phyloP scores from a whole-genome alignment of 1,140 invertebrate species.

The Aphelenchoides fujianensis region DNA sequence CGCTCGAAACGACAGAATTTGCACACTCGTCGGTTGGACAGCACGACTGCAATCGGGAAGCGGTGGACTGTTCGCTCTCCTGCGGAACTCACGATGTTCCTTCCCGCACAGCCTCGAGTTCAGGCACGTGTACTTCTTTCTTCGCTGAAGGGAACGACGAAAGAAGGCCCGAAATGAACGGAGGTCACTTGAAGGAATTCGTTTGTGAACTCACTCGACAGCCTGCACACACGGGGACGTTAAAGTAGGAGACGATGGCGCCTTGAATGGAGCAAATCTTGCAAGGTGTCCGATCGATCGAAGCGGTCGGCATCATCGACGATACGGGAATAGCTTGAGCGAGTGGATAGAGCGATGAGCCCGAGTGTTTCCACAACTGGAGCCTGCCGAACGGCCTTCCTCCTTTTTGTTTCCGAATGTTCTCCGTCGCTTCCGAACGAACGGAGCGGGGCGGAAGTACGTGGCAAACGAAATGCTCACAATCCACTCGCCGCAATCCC shows the following conservation, averaged over 20 bases:
- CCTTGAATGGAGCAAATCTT: neutral
- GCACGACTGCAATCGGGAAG: neutral
- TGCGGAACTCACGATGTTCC: constrained; percentile 2
- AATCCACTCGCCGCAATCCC: too few relatives aligned
- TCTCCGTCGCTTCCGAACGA: too few relatives aligned
- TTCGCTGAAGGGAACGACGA: neutral
- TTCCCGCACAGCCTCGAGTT: neutral
- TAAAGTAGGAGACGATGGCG: neutral
- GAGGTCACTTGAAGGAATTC: neutral
- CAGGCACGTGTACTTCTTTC: constrained; percentile 4
- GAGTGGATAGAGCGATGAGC: too few relatives aligned
- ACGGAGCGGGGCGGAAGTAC: too few relatives aligned
- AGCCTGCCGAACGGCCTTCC: too few relatives aligned
- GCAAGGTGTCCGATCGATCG: too few relatives aligned
- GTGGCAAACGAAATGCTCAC: too few relatives aligned
- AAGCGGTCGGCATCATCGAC: too few relatives aligned
- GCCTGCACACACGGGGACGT: constrained; percentile 5
- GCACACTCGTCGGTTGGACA: constrained; percentile 15
- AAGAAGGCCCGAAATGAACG: neutral
- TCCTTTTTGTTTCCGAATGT: too few relatives aligned
- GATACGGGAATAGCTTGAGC: too few relatives aligned
- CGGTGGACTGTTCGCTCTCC: neutral
- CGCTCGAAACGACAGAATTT: constrained; percentile 9
- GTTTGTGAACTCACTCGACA: neutral
- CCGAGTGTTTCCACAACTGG: too few relatives aligned